Percentiles rank a stretch among this genome's conserved stretches.
Evolutionary conservation across 2,888 invertebrate genomes (phyloP).

Genomic region (Terebella lapidaria): DNA sequence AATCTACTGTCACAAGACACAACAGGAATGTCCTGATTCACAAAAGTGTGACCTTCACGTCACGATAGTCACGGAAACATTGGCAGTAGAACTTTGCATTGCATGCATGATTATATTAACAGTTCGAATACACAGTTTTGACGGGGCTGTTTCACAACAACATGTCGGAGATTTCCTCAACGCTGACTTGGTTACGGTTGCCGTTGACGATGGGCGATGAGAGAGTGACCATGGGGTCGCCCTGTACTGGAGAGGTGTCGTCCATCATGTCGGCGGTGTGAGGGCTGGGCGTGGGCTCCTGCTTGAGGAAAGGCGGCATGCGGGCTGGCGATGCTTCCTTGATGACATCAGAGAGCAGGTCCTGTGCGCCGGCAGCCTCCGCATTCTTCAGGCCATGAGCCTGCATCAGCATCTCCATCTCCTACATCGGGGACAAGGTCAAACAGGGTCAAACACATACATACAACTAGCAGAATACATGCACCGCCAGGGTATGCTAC

Average conservation of each 20-base stretch:
- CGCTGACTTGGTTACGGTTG: neutral
- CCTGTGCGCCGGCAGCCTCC: neutral
- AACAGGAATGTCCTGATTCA: too few relatives aligned
- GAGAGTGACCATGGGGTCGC: neutral
- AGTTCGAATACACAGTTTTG: too few relatives aligned
- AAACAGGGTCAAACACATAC: neutral
- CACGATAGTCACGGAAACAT: too few relatives aligned
- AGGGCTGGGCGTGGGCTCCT: neutral
- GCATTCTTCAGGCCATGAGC: neutral
- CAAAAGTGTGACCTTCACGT: too few relatives aligned
- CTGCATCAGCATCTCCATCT: constrained; percentile 6
- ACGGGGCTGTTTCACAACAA: neutral
- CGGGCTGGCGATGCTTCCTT: neutral
- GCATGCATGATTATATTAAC: too few relatives aligned
- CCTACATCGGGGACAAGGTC: neutral
- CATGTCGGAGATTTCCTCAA: neutral
- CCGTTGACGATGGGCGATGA: neutral
- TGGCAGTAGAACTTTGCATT: too few relatives aligned
- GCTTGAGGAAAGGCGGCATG: neutral
- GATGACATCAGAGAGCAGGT: neutral
- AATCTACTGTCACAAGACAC: too few relatives aligned
- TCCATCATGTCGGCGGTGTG: neutral
- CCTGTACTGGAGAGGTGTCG: neutral
- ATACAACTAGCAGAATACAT: too few relatives aligned
- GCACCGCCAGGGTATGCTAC: too few relatives aligned